Base-by-base conservation (phyloP, 1,140 invertebrate species). In the Heliconius eleuchia region DNA sequence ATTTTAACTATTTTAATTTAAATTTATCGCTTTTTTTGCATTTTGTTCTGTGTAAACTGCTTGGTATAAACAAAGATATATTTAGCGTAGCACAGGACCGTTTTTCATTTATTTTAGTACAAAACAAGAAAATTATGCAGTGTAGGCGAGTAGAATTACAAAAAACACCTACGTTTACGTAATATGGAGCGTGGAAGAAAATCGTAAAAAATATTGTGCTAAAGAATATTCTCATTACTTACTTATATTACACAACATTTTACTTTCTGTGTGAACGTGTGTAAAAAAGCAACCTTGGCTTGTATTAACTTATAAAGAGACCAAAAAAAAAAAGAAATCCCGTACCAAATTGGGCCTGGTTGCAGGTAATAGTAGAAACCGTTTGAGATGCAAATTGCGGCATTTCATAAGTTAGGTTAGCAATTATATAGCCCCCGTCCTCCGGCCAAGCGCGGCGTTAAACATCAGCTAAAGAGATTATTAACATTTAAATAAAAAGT, bases 401-500 rank as follows among this genome's bases (percentile, higher is more conserved):
- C 73, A 81, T 78, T 78, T 73, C 70, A 78, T 52, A 74, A 78
- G 37, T 71, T 73, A 52, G 42, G 42, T 50, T 37, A 52, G 76
- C 70, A 72, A 77, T 77, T 77, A 77, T 46, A 46, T 46, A 16
- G 42, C 46, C 39, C 6, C 34, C 42, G 19, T 39, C 70, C 76
- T 23, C 23, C 18, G 73, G 50, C 19, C 19, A 72, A 71, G 18
- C 76, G 57, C 34, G 34, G 34, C 39, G 30, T 60, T 23, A 78
- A 81, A 60, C 72, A 78, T 60, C 50, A 77, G 73, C 46, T 71
- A 60, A 71, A 39, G 19, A 70, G 42, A 81, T 81, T 81, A 74
- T 81, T 81, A 74, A 73, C 76, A 81, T 81, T 81, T 81, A 75
- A 66, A 81, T 81, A 81, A 75, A 78, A 78, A 78, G 71, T 23